Base-by-base conservation (phyloP, 64 coral and sea anemone genomes). In the Actinia equina region DNA sequence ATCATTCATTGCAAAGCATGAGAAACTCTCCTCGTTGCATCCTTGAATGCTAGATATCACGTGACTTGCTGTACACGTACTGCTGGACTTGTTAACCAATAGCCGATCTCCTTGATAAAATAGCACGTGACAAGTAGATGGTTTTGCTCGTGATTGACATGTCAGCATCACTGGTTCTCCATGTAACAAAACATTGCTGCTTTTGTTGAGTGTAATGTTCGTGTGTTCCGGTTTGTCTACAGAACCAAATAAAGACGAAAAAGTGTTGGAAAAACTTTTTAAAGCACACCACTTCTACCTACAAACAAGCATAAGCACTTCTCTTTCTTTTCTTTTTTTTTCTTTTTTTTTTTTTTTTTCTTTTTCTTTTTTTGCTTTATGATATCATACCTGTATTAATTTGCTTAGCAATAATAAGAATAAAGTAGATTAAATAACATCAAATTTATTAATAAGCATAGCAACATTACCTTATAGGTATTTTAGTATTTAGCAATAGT, bases 141-240 rank as follows among this genome's bases (percentile, higher is more conserved):
- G 91, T 19, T 88, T 44, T 17, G 91, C 77, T 17, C 20, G 22
- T 5, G 61, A 19, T 26, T 44, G 86, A 44, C 91, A 92, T 27
- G 80, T 88, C 20, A 92, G 56, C 13, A 57, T 54, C 14, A 92
- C 80, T 22, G 20, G 20, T 11, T 92, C 51, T 58, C 91, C 91
- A 37, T 26, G 26, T 37, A 85, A 7, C 7, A 70, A 37, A 7
- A 22, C 82, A 17, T 88, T 52, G 26, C 17, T 59, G 61, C 43
- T 71, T 71, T 81, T 85, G 67, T 88, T 92, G n/a, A 63, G 18
- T 19, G 86, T 76, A 17, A 92, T 59, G 9, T 18, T 56, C 5
- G 63, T 84, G 16, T 71, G 44, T 88, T 92, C 91, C 59, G 91
- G 91, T 77, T 88, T 92, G 77, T 92, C 91, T 92, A 49, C 7